Evolutionary conservation across 2,888 invertebrate species (phyloP).

Genomic region (Orgyia antiqua): DNA sequence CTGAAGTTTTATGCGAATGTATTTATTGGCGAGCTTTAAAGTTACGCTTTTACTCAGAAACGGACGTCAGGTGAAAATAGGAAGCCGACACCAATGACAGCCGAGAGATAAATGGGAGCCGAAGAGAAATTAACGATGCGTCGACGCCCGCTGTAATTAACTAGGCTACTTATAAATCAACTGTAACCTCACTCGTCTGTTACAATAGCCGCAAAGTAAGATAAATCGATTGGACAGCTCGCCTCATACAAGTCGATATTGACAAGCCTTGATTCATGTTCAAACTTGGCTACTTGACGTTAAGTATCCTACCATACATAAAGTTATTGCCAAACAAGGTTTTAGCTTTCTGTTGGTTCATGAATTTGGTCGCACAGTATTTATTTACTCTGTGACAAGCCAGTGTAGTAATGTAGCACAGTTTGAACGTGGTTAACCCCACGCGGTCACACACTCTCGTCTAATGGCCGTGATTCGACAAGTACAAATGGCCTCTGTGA

Average conservation of each 20-base stretch:
- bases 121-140: conserved; percentile 58
- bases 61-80: conserved; percentile 39
- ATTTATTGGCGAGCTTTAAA: conserved; percentile 52
- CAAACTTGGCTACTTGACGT: conserved; percentile 33
- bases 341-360: conserved; percentile 24
- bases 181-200: conserved; percentile 56
- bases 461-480: conserved; percentile 79
- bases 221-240: conserved; percentile 68
- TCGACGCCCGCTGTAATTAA: conserved; percentile 65
- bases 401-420: conserved; percentile 38
- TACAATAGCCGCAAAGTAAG: conserved; percentile 73
- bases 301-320: conserved; percentile 23
- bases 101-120: conserved; percentile 47
- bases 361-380: conserved; percentile 9
- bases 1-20: conserved; percentile 70
- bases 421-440: conserved; percentile 61
- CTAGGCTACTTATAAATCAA: conserved; percentile 70
- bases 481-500: conserved; percentile 78
- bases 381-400: conserved; percentile 42
- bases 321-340: conserved; percentile 9
- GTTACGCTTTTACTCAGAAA: conserved; percentile 34
- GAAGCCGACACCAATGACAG: conserved; percentile 40
- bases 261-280: conserved; percentile 50
- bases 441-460: conserved; percentile 74
- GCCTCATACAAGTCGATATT: conserved; percentile 63